These are phyloP conservation scores for Haliclona indistincta DNA, from an alignment of 37 sponge, comb jelly and placozoan species.

Conservation along the genomic window DNA sequence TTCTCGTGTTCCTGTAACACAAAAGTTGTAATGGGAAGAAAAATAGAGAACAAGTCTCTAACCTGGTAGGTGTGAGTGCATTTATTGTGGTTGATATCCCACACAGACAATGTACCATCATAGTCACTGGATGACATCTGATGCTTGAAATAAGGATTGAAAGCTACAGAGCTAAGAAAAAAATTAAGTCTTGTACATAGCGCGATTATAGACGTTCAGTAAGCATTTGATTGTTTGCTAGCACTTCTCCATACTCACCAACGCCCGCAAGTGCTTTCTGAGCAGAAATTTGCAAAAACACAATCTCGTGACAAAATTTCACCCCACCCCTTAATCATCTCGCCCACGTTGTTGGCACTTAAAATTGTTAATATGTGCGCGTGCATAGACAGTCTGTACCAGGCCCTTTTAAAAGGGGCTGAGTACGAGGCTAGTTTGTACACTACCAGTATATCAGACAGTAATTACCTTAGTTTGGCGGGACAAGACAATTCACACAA, in stretches of 20 bases:
- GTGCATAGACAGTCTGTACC: too few species aligned
- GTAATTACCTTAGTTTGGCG: constrained; percentile 71
- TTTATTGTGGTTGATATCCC: constrained; percentile 54
- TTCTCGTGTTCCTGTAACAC: constrained; percentile 70
- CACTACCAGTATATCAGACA: too few species aligned
- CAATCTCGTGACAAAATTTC: neutral
- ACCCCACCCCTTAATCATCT: constrained; percentile 24
- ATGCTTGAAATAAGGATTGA: constrained; percentile 56
- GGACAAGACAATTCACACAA: constrained; percentile 59
- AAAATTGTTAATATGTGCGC: too few species aligned
- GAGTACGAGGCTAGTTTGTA: too few species aligned
- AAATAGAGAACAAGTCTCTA: neutral
- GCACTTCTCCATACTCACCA: too few species aligned
- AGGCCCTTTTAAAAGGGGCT: too few species aligned
- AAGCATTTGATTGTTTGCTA: too few species aligned
- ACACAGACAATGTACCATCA: constrained; percentile 67
- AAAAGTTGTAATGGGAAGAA: neutral
- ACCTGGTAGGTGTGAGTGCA: constrained; percentile 53
- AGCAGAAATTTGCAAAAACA: too few species aligned
- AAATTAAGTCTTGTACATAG: too few species aligned
- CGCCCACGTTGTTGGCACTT: too few species aligned
- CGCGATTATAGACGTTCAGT: too few species aligned
- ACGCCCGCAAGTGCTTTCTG: too few species aligned
- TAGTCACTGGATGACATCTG: constrained; percentile 70
- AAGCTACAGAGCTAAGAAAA: constrained; percentile 44